Conservation (phyloP, 2,797 vertebrate genomes). For the Florisuga fusca region DNA sequence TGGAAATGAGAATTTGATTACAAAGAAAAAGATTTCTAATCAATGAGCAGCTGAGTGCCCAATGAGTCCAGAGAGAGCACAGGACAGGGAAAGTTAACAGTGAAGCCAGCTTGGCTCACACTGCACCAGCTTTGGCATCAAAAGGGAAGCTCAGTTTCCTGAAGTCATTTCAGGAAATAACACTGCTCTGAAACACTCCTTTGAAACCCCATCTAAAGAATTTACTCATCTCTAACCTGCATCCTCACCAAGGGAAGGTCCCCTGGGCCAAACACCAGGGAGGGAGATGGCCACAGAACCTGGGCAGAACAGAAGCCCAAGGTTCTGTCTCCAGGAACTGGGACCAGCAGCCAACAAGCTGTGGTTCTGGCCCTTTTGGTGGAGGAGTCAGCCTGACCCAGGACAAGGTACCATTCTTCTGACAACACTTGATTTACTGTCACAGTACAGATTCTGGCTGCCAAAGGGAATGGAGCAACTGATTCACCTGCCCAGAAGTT, state of each 20-base stretch:
- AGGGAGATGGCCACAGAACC: not conserved
- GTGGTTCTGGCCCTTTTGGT: not conserved
- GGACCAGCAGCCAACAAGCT: not conserved
- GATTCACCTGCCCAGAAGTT: not conserved
- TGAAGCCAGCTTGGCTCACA: not conserved
- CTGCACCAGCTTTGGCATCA: not conserved
- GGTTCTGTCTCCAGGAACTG: not conserved
- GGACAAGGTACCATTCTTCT: not conserved
- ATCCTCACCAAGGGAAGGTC: fast-evolving
- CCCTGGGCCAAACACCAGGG: not conserved
- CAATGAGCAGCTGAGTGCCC: not conserved
- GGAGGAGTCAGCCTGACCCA: not conserved
- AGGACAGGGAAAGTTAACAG: not conserved
- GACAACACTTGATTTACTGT: not conserved
- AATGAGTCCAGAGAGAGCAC: not conserved
- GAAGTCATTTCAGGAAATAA: not conserved
- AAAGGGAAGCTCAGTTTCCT: not conserved
- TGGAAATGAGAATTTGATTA: not conserved
- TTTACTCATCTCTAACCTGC: not conserved
- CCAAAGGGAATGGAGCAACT: not conserved
- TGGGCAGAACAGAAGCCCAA: not conserved
- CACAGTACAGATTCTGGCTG: not conserved
- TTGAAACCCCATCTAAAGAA: not conserved
- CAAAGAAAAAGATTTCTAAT: not conserved
- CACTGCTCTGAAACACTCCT: not conserved